Evolutionary conservation across 2,797 vertebrate genomes (phyloP).

Genomic region (Syngnathus rostellatus): DNA sequence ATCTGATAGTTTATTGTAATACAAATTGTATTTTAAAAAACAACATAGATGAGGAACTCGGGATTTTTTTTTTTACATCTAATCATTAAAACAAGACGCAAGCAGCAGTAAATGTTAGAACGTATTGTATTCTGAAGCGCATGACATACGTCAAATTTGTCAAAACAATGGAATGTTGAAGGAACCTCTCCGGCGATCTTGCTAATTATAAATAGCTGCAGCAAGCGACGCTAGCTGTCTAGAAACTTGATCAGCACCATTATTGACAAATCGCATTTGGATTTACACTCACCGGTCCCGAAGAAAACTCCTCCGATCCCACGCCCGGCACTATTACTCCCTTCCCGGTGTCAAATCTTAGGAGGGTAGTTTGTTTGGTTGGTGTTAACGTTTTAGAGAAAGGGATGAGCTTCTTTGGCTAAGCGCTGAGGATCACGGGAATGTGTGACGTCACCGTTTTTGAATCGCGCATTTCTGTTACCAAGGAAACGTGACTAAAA

Average conservation of each 20-base stretch:
- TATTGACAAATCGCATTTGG: slow-evolving; percentile 24
- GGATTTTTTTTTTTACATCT: no score
- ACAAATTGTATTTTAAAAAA: no score
- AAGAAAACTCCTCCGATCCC: slow-evolving; percentile 3
- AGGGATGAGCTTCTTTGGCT: slow-evolving; percentile 27
- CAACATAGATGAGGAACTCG: no score
- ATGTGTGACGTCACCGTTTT: slow-evolving; percentile 53
- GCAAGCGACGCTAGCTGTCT: slow-evolving; percentile 18
- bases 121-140: neutral
- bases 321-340: neutral
- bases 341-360: neutral
- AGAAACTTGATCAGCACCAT: slow-evolving; percentile 51
- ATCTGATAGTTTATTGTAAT: no score
- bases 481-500: slow-evolving; percentile 49
- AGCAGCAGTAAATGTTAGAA: neutral
- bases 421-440: slow-evolving; percentile 61
- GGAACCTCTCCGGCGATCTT: slow-evolving; percentile 15
- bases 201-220: slow-evolving; percentile 28
- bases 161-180: neutral
- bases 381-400: slow-evolving; percentile 22
- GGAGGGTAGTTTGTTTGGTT: slow-evolving; percentile 6
- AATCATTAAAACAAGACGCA: no score
- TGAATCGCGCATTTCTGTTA: slow-evolving; percentile 60
- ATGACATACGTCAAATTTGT: neutral
- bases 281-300: slow-evolving; percentile 28